These are phyloP conservation scores for Pandemis cinnamomeana DNA, from an alignment of 2,888 invertebrate species.

Conservation along the genomic window DNA sequence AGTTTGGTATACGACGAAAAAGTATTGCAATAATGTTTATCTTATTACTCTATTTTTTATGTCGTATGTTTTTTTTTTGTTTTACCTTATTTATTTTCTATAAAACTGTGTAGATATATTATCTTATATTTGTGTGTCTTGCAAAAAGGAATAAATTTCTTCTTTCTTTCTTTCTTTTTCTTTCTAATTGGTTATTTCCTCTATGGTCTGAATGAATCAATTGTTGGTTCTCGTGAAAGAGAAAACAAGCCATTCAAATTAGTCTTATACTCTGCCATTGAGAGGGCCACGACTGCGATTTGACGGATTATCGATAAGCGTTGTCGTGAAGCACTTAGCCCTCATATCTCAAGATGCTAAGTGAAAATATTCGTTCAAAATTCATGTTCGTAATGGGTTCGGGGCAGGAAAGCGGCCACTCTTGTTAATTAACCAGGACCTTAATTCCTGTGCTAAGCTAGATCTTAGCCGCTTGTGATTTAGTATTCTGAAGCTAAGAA, in stretches of 20 bases:
- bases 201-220: too few relatives aligned
- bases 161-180: too few relatives aligned
- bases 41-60: too few relatives aligned
- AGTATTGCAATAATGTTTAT: too few relatives aligned
- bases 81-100: too few relatives aligned
- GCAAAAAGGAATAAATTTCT: too few relatives aligned
- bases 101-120: too few relatives aligned
- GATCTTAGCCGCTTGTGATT: conserved; percentile 8
- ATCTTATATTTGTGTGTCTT: too few relatives aligned
- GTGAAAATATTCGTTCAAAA: conserved; percentile 2
- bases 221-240: too few relatives aligned
- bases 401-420: neutral
- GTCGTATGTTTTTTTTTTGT: too few relatives aligned
- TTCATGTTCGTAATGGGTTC: neutral
- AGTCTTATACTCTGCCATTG: neutral
- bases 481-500: neutral
- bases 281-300: conserved; percentile 7
- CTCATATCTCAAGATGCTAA: neutral
- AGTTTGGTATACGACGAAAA: too few relatives aligned
- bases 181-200: too few relatives aligned
- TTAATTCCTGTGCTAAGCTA: conserved; percentile 7
- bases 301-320: conserved; percentile 14
- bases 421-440: conserved; percentile 8
- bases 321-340: conserved; percentile 1
- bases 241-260: neutral